Conservation (phyloP, 2,113 vertebrate genomes). For the Corythornis vintsioides region DNA sequence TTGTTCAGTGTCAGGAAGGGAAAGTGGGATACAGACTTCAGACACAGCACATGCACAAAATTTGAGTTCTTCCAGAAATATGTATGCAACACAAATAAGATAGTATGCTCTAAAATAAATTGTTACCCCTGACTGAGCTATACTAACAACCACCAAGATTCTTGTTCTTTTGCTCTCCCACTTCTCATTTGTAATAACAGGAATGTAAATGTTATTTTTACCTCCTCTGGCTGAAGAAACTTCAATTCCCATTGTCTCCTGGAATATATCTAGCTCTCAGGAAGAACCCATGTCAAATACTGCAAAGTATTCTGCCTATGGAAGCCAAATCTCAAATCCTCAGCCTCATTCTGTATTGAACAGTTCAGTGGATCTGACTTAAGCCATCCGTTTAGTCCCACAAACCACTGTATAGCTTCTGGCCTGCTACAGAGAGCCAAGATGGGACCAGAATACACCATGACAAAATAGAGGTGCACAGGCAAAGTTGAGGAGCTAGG, state of each 20-base stretch:
- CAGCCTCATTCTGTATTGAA: not conserved
- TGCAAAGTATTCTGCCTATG: not conserved
- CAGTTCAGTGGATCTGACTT: not conserved
- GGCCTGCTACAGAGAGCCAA: not conserved
- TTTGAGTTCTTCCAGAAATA: not conserved
- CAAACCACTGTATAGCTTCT: not conserved
- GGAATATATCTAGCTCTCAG: not conserved
- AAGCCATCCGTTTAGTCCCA: not conserved
- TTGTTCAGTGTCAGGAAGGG: not conserved
- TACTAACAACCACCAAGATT: not conserved
- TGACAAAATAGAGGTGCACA: not conserved
- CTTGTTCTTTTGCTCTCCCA: not conserved
- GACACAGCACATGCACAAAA: not conserved
- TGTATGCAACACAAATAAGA: not conserved
- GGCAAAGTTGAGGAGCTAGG: not conserved
- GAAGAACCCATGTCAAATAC: conserved; percentile 25
- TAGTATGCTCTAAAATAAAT: not conserved
- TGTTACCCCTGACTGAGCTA: not conserved
- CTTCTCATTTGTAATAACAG: conserved; percentile 22
- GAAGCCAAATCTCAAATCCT: conserved; percentile 31
- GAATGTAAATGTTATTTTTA: conserved; percentile 51
- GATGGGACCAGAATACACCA: not conserved
- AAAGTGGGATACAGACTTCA: not conserved
- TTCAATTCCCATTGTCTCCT: conserved; percentile 26
- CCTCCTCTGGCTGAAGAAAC: conserved; percentile 3